A percentile compares a stretch with the other conserved stretches of the same genome.
phyloP scores from a whole-genome alignment of 2,797 vertebrate genomes.

The Sebastes kiyomatsui region DNA sequence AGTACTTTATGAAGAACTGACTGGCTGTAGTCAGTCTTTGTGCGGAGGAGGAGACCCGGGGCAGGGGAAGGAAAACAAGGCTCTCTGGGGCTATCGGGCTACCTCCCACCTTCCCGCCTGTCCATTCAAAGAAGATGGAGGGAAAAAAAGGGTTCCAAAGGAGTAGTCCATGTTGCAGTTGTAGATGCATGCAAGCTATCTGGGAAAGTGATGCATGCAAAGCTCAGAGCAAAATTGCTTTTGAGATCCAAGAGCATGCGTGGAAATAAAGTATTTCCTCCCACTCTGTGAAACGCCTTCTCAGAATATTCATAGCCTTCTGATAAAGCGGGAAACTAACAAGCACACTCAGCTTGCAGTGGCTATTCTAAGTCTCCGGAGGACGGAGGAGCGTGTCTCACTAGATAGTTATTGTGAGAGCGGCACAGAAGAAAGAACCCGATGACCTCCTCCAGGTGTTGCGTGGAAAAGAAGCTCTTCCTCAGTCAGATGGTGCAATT shows the following conservation, averaged over 20 bases:
- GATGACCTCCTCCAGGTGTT: slow-evolving; percentile 48
- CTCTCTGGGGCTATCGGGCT: background rate
- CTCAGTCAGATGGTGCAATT: slow-evolving; percentile 19
- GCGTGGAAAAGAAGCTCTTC: slow-evolving; percentile 9
- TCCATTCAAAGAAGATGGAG: slow-evolving; percentile 19
- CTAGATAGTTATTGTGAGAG: slow-evolving; percentile 16
- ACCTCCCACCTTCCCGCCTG: background rate
- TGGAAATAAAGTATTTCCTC: slow-evolving; percentile 31
- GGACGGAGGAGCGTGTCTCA: slow-evolving; percentile 20
- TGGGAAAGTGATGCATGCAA: slow-evolving; percentile 16
- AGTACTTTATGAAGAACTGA: slow-evolving; percentile 16
- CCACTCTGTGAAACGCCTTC: slow-evolving; percentile 8
- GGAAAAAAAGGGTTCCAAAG: background rate
- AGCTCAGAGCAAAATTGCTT: slow-evolving; percentile 7
- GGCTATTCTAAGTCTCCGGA: slow-evolving; percentile 30
- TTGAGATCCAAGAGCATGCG: slow-evolving; percentile 17
- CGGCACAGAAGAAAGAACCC: slow-evolving; percentile 45
- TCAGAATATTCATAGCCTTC: slow-evolving; percentile 42
- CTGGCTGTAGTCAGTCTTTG: background rate
- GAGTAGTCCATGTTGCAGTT: background rate
- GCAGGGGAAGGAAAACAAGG: background rate
- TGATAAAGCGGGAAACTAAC: slow-evolving; percentile 29
- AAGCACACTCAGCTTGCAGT: slow-evolving; percentile 20
- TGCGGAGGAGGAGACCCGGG: background rate
- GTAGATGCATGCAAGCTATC: slow-evolving; percentile 25